A percentile compares a stretch with the other conserved stretches of the same genome.
Conservation (phyloP, 2,888 invertebrate species). For the Leucoptera coffeella region DNA sequence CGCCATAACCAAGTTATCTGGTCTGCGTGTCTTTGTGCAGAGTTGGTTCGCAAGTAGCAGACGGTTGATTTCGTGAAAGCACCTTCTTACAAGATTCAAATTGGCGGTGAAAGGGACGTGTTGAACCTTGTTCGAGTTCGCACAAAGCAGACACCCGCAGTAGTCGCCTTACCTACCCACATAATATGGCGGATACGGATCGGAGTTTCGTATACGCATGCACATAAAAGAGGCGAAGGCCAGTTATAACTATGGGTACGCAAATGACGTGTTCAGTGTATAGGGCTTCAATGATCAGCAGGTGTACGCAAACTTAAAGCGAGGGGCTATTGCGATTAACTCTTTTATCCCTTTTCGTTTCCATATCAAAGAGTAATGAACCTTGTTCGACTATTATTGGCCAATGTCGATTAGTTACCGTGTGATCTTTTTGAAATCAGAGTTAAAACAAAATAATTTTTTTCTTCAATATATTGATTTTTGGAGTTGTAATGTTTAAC, state of each 20-base stretch:
- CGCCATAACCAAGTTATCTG: conserved; percentile 19
- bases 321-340: conserved; percentile 52
- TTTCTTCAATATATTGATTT: conserved; percentile 2
- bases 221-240: conserved; percentile 31
- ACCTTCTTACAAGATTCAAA: conserved; percentile 32
- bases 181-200: conserved; percentile 51
- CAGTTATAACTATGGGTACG: conserved; percentile 41
- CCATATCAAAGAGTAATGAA: conserved; percentile 53
- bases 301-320: conserved; percentile 47
- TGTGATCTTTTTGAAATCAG: conserved; percentile 43
- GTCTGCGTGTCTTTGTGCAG: conserved; percentile 27
- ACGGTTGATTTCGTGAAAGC: no score
- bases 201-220: conserved; percentile 45
- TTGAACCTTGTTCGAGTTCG: conserved; percentile 27
- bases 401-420: conserved; percentile 35
- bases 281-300: conserved; percentile 53
- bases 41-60: no score
- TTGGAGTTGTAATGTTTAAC: no score
- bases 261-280: conserved; percentile 46
- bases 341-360: conserved; percentile 52
- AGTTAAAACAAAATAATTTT: no score
- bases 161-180: conserved; percentile 43
- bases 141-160: conserved; percentile 42
- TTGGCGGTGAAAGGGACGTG: conserved; percentile 30
- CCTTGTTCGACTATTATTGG: conserved; percentile 44